Conservation (phyloP, 2,888 invertebrate species). For the Periphyllus acericola region DNA sequence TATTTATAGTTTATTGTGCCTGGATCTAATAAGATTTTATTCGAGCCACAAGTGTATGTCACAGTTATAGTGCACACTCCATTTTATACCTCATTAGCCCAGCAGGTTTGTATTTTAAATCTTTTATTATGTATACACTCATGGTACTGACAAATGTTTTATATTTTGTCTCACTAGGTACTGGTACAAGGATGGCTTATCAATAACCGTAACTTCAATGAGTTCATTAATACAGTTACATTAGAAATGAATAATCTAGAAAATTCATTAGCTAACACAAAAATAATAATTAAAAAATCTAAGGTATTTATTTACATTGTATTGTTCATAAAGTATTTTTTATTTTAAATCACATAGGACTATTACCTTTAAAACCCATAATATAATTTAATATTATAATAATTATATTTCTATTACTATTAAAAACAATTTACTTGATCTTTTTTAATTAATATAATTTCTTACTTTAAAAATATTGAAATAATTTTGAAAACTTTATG, state of each 20-base stretch:
- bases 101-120: conserved; percentile 70
- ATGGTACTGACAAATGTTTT: background rate
- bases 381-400: background rate
- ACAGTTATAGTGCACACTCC: conserved; percentile 83
- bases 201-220: conserved; percentile 72
- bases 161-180: conserved; percentile 68
- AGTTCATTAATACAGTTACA: conserved; percentile 72
- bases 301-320: conserved; percentile 3
- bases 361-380: background rate
- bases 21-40: conserved; percentile 71
- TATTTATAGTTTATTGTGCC: conserved; percentile 75
- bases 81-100: conserved; percentile 76
- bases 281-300: conserved; percentile 10
- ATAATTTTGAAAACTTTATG: too few species aligned
- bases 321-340: background rate
- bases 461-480: too few species aligned
- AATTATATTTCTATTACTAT: too few species aligned
- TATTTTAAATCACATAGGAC: background rate
- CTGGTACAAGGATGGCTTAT: conserved; percentile 77
- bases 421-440: too few species aligned
- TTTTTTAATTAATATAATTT: too few species aligned
- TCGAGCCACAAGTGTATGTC: conserved; percentile 77
- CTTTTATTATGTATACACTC: background rate
- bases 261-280: conserved; percentile 70
- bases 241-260: conserved; percentile 73